Base-by-base conservation (phyloP, 37 sponge, comb jelly and placozoan genomes). In the Hexactinellida sp. region DNA sequence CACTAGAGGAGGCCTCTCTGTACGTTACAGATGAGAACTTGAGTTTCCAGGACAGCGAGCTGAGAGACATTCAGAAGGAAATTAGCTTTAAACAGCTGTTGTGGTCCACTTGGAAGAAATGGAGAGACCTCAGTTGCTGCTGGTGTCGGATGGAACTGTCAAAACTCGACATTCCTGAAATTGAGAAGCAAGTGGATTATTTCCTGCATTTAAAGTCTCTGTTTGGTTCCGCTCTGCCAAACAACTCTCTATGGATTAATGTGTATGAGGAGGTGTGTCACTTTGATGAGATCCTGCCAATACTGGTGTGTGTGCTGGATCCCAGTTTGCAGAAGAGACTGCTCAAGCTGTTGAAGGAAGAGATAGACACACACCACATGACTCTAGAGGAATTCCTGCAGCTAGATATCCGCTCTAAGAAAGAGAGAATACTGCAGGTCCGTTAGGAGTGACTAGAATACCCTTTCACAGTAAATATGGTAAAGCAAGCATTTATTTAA, bases 41-140 rank as follows among this genome's bases (percentile, higher is more conserved):
- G 13, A 23, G 13, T n/a, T 25, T 25, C 76, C 76, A 25, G 28
- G 28, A 63, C 76, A 10, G 30, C 34, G 76, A 63, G 76, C 34
- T 63, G 28, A 10, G 76, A 63, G 34, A 32, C 3, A 63, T 63
- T n/a, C 76, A 25, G 76, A 63, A n/a, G 28, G 76, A 63, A n/a
- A 63, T 63, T n/a, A 63, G 76, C 34, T n/a, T 63, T 3, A 63
- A 63, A 23, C 76, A 63, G 34, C 76, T 63, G 34, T 10, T 63
- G 5, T 63, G 76, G 76, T 63, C 76, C 25, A 63, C 76, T 63
- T 63, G 76, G 76, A 63, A 63, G 76, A 63, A 63, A 63, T 63
- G 76, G 76, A 63, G 13, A 63, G 76, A 63, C 34, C 76, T 63
- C 25, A 25, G 19, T 7, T 63, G 19, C 76, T 21, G 76, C 76